A percentile compares a stretch with the other conserved stretches of the same genome.
Evolutionary conservation across 2,888 invertebrate species (phyloP).

Genomic region (Catotricha subobsoleta): DNA sequence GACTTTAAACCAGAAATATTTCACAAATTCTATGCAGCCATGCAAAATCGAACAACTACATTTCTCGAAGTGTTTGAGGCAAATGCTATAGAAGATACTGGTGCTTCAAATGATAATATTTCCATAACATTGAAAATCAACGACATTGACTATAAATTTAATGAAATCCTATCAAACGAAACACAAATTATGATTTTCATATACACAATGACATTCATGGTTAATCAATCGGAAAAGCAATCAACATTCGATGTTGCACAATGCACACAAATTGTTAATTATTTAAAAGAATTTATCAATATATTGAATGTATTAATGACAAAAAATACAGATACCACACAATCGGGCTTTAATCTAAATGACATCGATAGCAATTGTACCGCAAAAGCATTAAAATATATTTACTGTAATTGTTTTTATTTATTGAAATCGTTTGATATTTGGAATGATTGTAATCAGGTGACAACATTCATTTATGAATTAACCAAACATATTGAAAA

Average conservation of each 20-base stretch:
- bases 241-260: slow-evolving; percentile 11
- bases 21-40: not conserved
- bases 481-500: slow-evolving; percentile 16
- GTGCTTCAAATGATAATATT: not conserved
- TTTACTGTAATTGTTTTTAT: slow-evolving; percentile 20
- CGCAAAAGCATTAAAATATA: slow-evolving; percentile 19
- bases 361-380: not conserved
- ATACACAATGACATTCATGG: slow-evolving; percentile 3
- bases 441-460: not conserved
- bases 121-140: not conserved
- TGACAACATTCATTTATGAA: slow-evolving; percentile 16
- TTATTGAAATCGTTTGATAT: slow-evolving; percentile 18
- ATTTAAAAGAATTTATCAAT: not conserved
- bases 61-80: not conserved
- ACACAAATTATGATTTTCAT: slow-evolving; percentile 3
- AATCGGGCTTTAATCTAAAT: slow-evolving; percentile 1
- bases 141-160: not conserved
- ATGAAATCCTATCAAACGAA: slow-evolving; percentile 1
- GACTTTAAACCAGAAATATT: not conserved
- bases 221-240: not conserved
- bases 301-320: slow-evolving; percentile 12
- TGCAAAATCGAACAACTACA: not conserved
- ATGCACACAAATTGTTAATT: not conserved
- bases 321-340: not conserved
- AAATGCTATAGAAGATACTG: not conserved